Evolutionary conservation across 2,888 invertebrate genomes (phyloP).

Genomic region (Andrena bicolor): DNA sequence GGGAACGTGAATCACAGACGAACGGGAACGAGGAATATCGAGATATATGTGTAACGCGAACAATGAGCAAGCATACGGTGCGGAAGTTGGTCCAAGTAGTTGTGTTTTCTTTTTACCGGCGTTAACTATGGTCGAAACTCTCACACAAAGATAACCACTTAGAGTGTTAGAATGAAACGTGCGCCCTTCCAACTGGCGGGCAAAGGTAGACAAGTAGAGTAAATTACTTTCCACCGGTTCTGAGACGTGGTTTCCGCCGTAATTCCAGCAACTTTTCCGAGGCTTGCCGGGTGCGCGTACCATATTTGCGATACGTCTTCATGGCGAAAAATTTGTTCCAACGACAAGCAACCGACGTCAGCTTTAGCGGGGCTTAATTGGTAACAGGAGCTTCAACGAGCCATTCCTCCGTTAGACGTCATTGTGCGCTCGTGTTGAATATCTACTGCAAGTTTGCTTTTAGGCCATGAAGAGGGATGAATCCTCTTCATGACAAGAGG

Average conservation of each 20-base stretch:
- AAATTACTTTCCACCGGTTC: constrained; percentile 56
- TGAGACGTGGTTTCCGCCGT: constrained; percentile 35
- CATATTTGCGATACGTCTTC: not conserved
- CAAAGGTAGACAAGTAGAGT: constrained; percentile 47
- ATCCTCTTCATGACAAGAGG: no score
- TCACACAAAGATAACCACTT: constrained; percentile 50
- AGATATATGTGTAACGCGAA: constrained; percentile 13
- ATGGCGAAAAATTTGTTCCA: not conserved
- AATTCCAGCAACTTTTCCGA: constrained; percentile 45
- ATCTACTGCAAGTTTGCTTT: not conserved
- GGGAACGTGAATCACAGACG: constrained; percentile 29
- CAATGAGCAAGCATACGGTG: constrained; percentile 13
- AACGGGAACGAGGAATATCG: constrained; percentile 23
- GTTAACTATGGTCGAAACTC: constrained; percentile 50
- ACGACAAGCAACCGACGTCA: not conserved
- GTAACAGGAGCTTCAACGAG: constrained; percentile 5
- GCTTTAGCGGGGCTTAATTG: not conserved
- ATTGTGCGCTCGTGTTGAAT: not conserved
- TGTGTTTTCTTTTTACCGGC: constrained; percentile 6
- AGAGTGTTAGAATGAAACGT: constrained; percentile 35
- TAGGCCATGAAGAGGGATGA: not conserved
- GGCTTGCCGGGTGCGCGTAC: constrained; percentile 36
- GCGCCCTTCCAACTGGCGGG: constrained; percentile 25
- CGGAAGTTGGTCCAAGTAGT: constrained; percentile 2
- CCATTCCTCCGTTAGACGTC: not conserved